Evolutionary conservation across 92 coral and sea anemone species (phyloP), one percentile per base, ranked within the genome.

Genomic region (Zoanthus sociatus): DNA sequence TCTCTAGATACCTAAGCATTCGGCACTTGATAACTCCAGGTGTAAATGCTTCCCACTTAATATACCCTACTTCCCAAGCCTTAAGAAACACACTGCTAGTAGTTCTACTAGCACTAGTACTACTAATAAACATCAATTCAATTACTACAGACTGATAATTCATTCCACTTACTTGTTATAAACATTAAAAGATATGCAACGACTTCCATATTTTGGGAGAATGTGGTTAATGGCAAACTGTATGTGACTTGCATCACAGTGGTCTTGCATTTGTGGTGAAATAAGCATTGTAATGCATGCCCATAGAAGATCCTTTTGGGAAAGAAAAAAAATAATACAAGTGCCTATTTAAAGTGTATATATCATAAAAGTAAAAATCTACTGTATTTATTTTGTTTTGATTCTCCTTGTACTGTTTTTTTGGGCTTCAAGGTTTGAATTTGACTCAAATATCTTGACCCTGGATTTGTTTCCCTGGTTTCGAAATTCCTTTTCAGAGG

Each of bases 161-260:
- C 4, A 68, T 55, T 45, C 58, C 32, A 76, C 86, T 54, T 77
- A 92, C 94, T 68, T 91, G 21, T 63, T 16, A 69, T 87, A 84
- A 15, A 83, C 54, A 16, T 81, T 87, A 46, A 71, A 51, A 21
- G 95, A 92, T 78, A 93, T 86, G 42, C 83, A 71, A 31, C 75
- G 18, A 51, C 92, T 88, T 20, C 93, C 94, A 88, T 82, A 86
- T 70, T 87, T 64, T 32, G 92, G 92, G 18, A 93, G 78, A 48
- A 93, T 44, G 74, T 72, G 85, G 5, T 84, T 84, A 50, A 76
- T 44, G 45, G 92, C 87, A 78, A 82, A 91, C 16, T 76, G 42
- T 30, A 93, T 69, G 15, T 85, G 87, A 15, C 31, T 54, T 74
- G 78, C 66, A 18, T 63, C 58, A n/a, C 87, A 76, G 71, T 79